A percentile compares a stretch with the other conserved stretches of the same genome.
phyloP scores from a whole-genome alignment of 2,888 invertebrate species.

The Empis stercorea region DNA sequence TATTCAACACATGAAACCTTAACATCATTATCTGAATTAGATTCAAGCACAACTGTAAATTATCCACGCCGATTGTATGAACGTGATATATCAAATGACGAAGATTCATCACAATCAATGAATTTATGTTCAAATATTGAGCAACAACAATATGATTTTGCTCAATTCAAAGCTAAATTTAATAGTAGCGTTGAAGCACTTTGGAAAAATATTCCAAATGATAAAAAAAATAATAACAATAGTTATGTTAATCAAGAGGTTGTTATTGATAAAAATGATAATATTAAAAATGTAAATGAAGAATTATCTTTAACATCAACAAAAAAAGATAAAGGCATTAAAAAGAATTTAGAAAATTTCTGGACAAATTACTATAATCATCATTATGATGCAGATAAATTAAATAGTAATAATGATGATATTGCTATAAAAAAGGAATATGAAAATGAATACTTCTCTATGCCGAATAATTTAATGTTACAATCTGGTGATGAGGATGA shows the following conservation, averaged over 20 bases:
- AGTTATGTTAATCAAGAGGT: background rate
- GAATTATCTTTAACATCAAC: slow-evolving; percentile 2
- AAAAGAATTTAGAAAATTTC: slow-evolving; percentile 22
- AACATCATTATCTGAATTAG: slow-evolving; percentile 7
- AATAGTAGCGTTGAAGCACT: slow-evolving; percentile 54
- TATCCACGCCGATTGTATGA: slow-evolving; percentile 17
- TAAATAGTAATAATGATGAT: slow-evolving; percentile 3
- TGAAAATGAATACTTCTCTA: slow-evolving; percentile 21
- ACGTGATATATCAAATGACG: slow-evolving; percentile 17
- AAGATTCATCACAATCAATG: slow-evolving; percentile 1
- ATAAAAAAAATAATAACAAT: slow-evolving; percentile 18
- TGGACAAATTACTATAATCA: slow-evolving; percentile 27
- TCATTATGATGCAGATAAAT: slow-evolving; percentile 20
- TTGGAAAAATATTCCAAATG: slow-evolving; percentile 37
- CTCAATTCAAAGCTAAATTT: slow-evolving; percentile 42
- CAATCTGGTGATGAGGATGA: slow-evolving; percentile 10
- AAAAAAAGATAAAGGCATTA: slow-evolving; percentile 7
- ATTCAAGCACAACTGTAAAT: background rate
- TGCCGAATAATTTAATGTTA: slow-evolving; percentile 18
- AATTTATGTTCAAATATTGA: background rate
- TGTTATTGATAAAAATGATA: background rate
- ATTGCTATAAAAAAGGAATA: slow-evolving; percentile 4
- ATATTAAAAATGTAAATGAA: background rate
- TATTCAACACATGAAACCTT: slow-evolving; percentile 10
- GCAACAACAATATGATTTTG: slow-evolving; percentile 21